Evolutionary conservation across 2,888 invertebrate genomes (phyloP).

Genomic region (Mimumesa dahlbomi): DNA sequence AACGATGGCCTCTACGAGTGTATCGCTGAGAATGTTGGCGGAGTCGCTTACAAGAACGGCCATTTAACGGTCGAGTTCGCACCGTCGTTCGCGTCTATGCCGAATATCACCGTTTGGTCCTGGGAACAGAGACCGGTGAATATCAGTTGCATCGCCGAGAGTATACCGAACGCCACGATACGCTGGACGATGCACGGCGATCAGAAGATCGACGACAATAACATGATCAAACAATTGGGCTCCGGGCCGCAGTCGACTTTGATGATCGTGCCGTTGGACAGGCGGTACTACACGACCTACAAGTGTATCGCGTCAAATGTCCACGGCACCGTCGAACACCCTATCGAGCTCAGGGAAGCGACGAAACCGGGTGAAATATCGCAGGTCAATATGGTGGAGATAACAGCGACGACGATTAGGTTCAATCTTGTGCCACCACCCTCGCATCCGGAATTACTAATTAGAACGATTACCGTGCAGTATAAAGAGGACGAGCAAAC

Average conservation of each 20-base stretch:
- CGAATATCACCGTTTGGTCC: constrained; percentile 88
- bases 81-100: constrained; percentile 88
- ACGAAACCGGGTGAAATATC: constrained; percentile 85
- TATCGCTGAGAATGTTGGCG: constrained; percentile 90
- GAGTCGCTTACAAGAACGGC: constrained; percentile 88
- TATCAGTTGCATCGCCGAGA: constrained; percentile 92
- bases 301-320: constrained; percentile 91
- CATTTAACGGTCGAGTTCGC: constrained; percentile 91
- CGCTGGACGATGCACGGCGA: constrained; percentile 85
- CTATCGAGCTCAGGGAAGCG: constrained; percentile 89
- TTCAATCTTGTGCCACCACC: constrained; percentile 90
- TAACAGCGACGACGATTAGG: constrained; percentile 92
- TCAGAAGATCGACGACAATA: constrained; percentile 76
- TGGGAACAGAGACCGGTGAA: constrained; percentile 92
- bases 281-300: constrained; percentile 87
- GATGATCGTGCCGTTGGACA: constrained; percentile 86
- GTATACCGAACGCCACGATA: constrained; percentile 95
- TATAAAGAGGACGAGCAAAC: constrained; percentile 87
- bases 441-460: constrained; percentile 88
- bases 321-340: constrained; percentile 86
- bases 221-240: constrained; percentile 82
- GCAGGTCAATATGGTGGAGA: constrained; percentile 85
- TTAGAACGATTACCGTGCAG: constrained; percentile 87
- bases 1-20: constrained; percentile 96
- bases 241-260: constrained; percentile 88